A percentile compares a stretch with the other conserved stretches of the same genome.
Conservation (phyloP, 2,888 invertebrate genomes). For the Xestia rhomboidea region DNA sequence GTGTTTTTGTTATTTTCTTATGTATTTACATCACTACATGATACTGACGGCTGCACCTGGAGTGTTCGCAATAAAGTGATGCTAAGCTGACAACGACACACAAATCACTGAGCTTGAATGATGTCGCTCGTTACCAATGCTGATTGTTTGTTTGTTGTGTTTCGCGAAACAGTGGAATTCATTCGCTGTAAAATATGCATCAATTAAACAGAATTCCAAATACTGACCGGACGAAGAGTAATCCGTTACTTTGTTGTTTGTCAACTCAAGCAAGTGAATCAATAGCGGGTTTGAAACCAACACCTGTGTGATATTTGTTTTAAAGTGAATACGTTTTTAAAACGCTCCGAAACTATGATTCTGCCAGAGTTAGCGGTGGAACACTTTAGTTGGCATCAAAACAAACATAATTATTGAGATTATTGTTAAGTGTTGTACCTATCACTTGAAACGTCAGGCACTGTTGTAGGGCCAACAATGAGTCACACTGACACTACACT, state of each 20-base stretch:
- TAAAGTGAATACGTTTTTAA: neutral
- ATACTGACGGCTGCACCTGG: neutral
- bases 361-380: neutral
- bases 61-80: conserved; percentile 40
- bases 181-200: conserved; percentile 77
- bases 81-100: conserved; percentile 64
- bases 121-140: conserved; percentile 73
- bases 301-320: conserved; percentile 11
- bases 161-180: conserved; percentile 80
- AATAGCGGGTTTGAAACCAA: conserved; percentile 30
- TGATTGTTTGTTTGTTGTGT: conserved; percentile 82
- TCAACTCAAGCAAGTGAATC: conserved; percentile 53
- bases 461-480: neutral
- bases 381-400: neutral
- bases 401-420: neutral
- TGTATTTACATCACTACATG: neutral
- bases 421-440: neutral
- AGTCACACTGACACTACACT: too few relatives aligned
- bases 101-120: conserved; percentile 74
- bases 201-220: conserved; percentile 75
- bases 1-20: neutral
- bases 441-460: neutral
- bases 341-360: neutral
- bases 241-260: conserved; percentile 61
- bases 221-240: conserved; percentile 58